Evolutionary conservation across 2,888 invertebrate species (phyloP).

Genomic region (Coronaproctus castanopsis): DNA sequence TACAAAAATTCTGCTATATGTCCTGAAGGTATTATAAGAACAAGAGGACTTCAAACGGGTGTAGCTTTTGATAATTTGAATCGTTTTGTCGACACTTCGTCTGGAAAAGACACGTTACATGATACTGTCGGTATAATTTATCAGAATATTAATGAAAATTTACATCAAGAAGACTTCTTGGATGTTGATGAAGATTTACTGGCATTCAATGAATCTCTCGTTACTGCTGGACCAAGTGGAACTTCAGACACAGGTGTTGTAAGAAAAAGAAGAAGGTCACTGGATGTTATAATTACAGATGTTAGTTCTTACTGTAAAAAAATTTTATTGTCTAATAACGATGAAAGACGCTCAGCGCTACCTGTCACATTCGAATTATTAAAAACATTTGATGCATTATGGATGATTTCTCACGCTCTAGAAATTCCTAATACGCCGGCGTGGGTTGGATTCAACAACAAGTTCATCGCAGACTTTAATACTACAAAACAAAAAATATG

Average conservation of each 20-base stretch:
- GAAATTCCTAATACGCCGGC: slow-evolving; percentile 17
- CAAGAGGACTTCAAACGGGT: slow-evolving; percentile 24
- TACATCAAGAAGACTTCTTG: not conserved
- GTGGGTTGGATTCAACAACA: slow-evolving; percentile 23
- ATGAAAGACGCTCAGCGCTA: too few relatives aligned
- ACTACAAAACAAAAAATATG: slow-evolving; percentile 20
- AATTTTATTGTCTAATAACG: too few relatives aligned
- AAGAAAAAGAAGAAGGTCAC: too few relatives aligned
- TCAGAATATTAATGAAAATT: slow-evolving; percentile 2
- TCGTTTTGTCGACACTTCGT: not conserved
- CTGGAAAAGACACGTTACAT: too few relatives aligned
- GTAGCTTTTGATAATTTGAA: slow-evolving; percentile 2
- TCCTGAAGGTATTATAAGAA: slow-evolving; percentile 17
- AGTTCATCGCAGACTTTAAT: slow-evolving; percentile 19
- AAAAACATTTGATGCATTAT: too few relatives aligned
- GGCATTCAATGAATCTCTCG: not conserved
- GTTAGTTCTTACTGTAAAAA: too few relatives aligned
- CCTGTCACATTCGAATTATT: too few relatives aligned
- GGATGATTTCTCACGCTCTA: slow-evolving; percentile 15
- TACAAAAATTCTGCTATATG: too few relatives aligned
- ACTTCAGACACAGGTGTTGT: slow-evolving; percentile 4
- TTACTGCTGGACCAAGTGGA: too few relatives aligned
- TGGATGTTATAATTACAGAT: too few relatives aligned
- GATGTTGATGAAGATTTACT: not conserved
- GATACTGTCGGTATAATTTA: too few relatives aligned